phyloP scores from a whole-genome alignment of 2,797 vertebrate genomes.

The Takifugu rubripes region DNA sequence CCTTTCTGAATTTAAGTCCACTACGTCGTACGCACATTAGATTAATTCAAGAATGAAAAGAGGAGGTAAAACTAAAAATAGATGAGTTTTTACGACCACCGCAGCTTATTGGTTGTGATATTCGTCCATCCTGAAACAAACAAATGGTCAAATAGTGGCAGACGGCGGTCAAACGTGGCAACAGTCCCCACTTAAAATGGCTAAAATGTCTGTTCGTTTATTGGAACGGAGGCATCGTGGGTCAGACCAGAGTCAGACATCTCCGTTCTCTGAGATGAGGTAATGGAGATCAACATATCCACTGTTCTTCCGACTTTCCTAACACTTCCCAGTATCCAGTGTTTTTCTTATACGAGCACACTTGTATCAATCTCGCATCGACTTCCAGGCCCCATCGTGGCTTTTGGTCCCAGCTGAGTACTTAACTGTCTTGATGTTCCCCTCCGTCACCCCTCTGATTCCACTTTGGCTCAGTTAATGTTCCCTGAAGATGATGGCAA shows the following conservation, averaged over 20 bases:
- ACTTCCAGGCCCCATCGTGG: constrained; percentile 12
- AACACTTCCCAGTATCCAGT: constrained; percentile 37
- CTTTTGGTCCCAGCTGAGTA: constrained; percentile 17
- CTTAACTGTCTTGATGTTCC: constrained; percentile 42
- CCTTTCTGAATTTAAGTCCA: no score
- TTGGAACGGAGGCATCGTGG: background rate
- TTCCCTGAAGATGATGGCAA: constrained; percentile 49
- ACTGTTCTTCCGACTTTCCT: constrained; percentile 31
- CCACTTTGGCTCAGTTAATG: constrained; percentile 54
- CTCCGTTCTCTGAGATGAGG: background rate
- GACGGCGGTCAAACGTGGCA: no score
- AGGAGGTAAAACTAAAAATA: no score
- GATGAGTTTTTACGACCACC: no score
- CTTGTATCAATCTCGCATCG: constrained; percentile 39
- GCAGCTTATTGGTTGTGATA: no score
- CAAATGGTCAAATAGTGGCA: no score
- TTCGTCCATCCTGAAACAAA: no score
- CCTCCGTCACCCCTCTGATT: constrained; percentile 32
- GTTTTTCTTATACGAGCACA: constrained; percentile 47
- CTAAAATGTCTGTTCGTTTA: background rate
- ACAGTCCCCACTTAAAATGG: no score
- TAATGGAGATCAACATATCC: constrained; percentile 2
- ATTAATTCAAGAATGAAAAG: no score
- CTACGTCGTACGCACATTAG: no score
- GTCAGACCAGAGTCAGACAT: constrained; percentile 20